Base-by-base conservation (phyloP, 2,888 invertebrate species). In the Nysson spinosus region DNA sequence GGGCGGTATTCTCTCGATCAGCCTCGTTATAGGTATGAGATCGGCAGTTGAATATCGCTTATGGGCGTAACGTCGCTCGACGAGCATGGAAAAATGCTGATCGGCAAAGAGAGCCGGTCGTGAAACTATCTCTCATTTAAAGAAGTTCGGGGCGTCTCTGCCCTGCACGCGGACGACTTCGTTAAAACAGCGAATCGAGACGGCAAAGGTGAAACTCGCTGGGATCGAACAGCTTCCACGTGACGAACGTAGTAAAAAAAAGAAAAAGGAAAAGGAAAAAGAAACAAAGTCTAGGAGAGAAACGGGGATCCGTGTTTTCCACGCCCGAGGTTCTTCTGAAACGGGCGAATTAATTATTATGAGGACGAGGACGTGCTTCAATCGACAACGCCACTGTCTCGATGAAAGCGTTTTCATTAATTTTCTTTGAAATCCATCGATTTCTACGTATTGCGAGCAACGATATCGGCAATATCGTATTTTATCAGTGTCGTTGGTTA, bases 121-220 rank as follows among this genome's bases (percentile, higher is more conserved):
- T 62, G 75, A 70, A 72, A 75, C 72, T 70, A 69, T 72, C 69
- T 70, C 72, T 74, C 71, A 66, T 71, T 72, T 61, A 63, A n/a
- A 63, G 69, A 72, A 67, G 58, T 67, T 62, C 39, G 54, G 63
- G n/a, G n/a, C n/a, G n/a, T n/a, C n/a, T n/a, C n/a, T n/a, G n/a
- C n/a, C n/a, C 37, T 11, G 19, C 50, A 37, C 24, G 40, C 17
- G 35, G 37, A 28, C 34, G 46, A 47, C 60, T 70, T 70, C 67
- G 75, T 65, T 75, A 73, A 77, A 77, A 75, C 69, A 66, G 69
- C 58, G 63, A 43, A 17, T 12, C 26, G 54, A 20, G 51, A 50
- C 37, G 57, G 32, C 54, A 39, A 40, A 44, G 58, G 76, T 72
- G 74, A 75, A 77, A 75, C 75, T 77, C 60, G 49, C 65, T 54